Evolutionary conservation across 2,888 invertebrate genomes (phyloP).

Genomic region (Lepidocyrtoides sp.): DNA sequence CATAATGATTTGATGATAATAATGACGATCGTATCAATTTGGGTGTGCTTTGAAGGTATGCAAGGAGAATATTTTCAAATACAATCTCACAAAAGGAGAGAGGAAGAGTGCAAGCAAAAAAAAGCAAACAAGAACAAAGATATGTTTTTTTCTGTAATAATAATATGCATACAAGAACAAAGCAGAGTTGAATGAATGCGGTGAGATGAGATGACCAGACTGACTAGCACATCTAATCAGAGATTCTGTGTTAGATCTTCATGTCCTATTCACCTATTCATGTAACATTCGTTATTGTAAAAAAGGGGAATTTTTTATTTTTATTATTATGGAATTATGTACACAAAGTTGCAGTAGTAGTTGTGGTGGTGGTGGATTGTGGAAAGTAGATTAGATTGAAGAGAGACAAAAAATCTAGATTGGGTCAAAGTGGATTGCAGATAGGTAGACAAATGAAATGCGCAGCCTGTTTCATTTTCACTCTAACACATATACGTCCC

Average conservation of each 20-base stretch:
- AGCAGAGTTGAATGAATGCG: neutral
- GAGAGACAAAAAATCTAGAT: conserved; percentile 67
- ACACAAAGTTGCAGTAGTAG: neutral
- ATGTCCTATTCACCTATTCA: conserved; percentile 10
- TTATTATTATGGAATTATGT: conserved; percentile 25
- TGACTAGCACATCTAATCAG: conserved; percentile 70
- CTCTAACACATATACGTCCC: too few species aligned
- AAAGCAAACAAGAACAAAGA: conserved; percentile 22
- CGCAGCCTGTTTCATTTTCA: conserved; percentile 43
- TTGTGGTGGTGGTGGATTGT: conserved; percentile 21
- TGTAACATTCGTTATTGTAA: conserved; percentile 19
- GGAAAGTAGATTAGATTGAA: conserved; percentile 68
- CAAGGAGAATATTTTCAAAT: neutral
- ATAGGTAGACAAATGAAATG: neutral
- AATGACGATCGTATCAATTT: conserved; percentile 31
- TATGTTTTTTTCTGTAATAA: neutral
- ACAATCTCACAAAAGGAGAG: neutral
- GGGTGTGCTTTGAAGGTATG: conserved; percentile 17
- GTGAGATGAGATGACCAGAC: conserved; percentile 59
- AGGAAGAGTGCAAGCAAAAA: conserved; percentile 30
- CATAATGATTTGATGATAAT: neutral
- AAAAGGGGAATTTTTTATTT: conserved; percentile 8
- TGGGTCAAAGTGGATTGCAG: conserved; percentile 63
- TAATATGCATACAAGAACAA: neutral
- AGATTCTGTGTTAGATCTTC: conserved; percentile 70